These are phyloP conservation scores for Platycheirus albimanus DNA, from an alignment of 2,888 invertebrate genomes.

Conservation along the genomic window DNA sequence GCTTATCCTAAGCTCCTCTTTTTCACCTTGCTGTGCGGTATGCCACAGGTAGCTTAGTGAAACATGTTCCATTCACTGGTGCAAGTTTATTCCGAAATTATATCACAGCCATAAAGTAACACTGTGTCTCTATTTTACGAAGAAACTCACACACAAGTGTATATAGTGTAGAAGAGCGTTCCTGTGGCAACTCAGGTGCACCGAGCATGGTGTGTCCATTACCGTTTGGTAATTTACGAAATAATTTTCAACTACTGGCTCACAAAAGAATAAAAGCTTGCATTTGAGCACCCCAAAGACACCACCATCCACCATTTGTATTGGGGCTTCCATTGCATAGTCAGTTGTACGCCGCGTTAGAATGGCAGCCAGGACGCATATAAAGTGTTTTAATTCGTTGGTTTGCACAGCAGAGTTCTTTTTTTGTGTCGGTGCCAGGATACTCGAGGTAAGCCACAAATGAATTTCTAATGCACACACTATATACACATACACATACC, in stretches of 20 bases:
- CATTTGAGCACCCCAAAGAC: conserved; percentile 19
- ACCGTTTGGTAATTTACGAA: conserved; percentile 58
- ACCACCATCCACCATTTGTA: not conserved
- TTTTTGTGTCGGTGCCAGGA: conserved; percentile 55
- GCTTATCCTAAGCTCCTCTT: conserved; percentile 41
- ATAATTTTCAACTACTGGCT: conserved; percentile 52
- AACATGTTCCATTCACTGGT: conserved; percentile 18
- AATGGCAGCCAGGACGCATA: not conserved
- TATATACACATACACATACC: conserved; percentile 39
- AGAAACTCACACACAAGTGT: conserved; percentile 12
- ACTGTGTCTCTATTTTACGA: conserved; percentile 25
- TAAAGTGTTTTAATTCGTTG: conserved; percentile 39
- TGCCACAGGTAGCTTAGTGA: conserved; percentile 45
- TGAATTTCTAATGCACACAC: conserved; percentile 69
- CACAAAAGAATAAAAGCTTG: conserved; percentile 50
- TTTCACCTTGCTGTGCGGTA: conserved; percentile 1
- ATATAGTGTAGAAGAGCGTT: too few species aligned
- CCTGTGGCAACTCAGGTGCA: conserved; percentile 35
- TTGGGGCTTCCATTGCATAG: not conserved
- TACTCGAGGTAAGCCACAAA: conserved; percentile 62
- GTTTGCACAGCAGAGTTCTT: conserved; percentile 34
- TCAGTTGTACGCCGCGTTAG: not conserved
- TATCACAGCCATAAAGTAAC: conserved; percentile 49
- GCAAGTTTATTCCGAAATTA: not conserved
- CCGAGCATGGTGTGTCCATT: conserved; percentile 54